Evolutionary conservation across 2,888 invertebrate species (phyloP), one percentile per base, ranked within the genome.

Genomic region (Pyrrhosoma nymphula): DNA sequence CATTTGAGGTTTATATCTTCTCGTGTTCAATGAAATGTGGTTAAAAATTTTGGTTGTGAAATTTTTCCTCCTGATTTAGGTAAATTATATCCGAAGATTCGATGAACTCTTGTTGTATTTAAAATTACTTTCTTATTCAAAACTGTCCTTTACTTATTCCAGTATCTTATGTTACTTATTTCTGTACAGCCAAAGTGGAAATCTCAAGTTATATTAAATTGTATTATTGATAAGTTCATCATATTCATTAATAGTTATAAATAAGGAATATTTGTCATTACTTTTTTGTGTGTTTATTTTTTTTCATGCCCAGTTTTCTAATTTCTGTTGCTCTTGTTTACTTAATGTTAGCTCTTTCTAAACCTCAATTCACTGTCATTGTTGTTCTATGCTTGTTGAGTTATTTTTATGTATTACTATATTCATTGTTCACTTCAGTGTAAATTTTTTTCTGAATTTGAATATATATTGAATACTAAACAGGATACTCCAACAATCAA

Each of bases 31-130:
- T 82, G 82, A 82, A 82, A 82, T 35, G 82, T 82, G 82, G 82
- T 82, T 35, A 35, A 82, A 35, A 82, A 18, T 82, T 82, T 82
- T 16, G 82, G 82, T 82, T 82, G 82, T 82, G 82, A 82, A 69
- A 69, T n/a, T 12, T 69, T 69, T 69, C n/a, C 20, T n/a, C 12
- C 23, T 26, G 26, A 69, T 69, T 82, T 14, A 82, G 82, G 35
- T 82, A 16, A n/a, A 35, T n/a, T 82, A 82, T 18, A 10, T 35
- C n/a, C 35, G 82, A 30, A 82, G 82, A 82, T 35, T 12, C 30
- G 14, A 35, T 82, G 23, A 82, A 35, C n/a, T 69, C 12, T 69
- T 82, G 82, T 82, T 82, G 82, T 82, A 82, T 82, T 82, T 35
- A 82, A 35, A 82, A 35, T 30, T 82, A 26, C 30, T 82, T 82